These are phyloP conservation scores for Callyntrura sp. DNA, from an alignment of 2,888 invertebrate genomes.

Conservation along the genomic window DNA sequence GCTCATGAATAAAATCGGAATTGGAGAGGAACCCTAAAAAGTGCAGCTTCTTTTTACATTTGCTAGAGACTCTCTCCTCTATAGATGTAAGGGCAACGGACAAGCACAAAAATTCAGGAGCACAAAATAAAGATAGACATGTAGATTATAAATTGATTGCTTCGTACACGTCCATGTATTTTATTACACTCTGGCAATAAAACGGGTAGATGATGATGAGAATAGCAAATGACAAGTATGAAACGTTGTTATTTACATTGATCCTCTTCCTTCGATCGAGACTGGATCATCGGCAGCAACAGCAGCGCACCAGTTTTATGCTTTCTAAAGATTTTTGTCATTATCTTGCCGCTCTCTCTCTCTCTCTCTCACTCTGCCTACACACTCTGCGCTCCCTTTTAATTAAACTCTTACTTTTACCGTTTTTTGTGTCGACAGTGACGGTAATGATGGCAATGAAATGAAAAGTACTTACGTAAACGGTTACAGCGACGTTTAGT, in stretches of 20 bases:
- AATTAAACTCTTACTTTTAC: conserved; percentile 55
- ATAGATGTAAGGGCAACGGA: too few species aligned
- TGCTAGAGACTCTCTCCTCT: too few species aligned
- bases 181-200: neutral
- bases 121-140: conserved; percentile 22
- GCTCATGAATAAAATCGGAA: conserved; percentile 22
- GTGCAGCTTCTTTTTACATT: too few species aligned
- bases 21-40: too few species aligned
- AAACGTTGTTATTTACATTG: neutral
- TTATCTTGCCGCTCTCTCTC: conserved; percentile 42
- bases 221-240: conserved; percentile 33
- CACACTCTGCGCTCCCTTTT: conserved; percentile 40
- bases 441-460: conserved; percentile 19
- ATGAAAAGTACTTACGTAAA: conserved; percentile 18
- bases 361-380: neutral
- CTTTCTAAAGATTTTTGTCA: conserved; percentile 53
- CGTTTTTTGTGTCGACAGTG: neutral
- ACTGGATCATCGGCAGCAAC: neutral
- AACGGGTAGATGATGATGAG: conserved; percentile 24
- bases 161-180: neutral
- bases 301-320: neutral
- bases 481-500: neutral
- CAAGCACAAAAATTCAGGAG: neutral
- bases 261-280: neutral
- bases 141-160: neutral